Percentiles rank a stretch among this genome's conserved stretches.
Conservation (phyloP, 2,888 invertebrate species). For the Eupithecia centaureata region DNA sequence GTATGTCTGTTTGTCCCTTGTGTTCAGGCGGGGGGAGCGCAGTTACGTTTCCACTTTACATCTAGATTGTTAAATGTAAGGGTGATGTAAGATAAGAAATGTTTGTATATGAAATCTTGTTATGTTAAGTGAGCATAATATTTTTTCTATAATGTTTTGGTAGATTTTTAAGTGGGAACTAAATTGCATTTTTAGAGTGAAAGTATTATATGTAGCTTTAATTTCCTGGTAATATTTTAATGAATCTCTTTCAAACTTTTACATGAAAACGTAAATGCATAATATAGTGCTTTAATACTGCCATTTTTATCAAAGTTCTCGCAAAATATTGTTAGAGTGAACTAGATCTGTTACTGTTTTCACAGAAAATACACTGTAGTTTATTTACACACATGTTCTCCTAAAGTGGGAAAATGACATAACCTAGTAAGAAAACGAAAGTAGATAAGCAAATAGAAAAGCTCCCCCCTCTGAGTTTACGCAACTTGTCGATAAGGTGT, state of each 20-base stretch:
- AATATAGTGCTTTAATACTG: not conserved
- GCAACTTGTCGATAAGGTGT: constrained; percentile 33
- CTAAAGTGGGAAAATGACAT: constrained; percentile 20
- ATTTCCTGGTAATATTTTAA: not conserved
- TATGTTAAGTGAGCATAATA: constrained; percentile 10
- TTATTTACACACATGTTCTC: constrained; percentile 10
- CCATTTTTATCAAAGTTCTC: not conserved
- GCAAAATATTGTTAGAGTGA: not conserved
- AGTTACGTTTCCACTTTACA: constrained; percentile 14
- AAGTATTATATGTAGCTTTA: constrained; percentile 25
- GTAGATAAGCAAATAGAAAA: constrained; percentile 27
- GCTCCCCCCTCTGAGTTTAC: constrained; percentile 25
- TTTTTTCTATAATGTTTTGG: constrained; percentile 7
- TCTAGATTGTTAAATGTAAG: not conserved
- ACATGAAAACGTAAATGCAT: not conserved
- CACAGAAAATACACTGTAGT: not conserved
- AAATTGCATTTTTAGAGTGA: constrained; percentile 14
- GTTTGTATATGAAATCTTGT: constrained; percentile 9
- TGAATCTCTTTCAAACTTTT: not conserved
- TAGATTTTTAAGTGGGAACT: constrained; percentile 10
- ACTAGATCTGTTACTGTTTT: not conserved
- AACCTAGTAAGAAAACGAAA: constrained; percentile 35
- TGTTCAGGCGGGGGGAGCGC: constrained; percentile 23
- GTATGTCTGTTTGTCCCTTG: constrained; percentile 25
- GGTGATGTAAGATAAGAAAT: not conserved